phyloP scores from a whole-genome alignment of 1,140 invertebrate species.

The Cyclina sinensis region DNA sequence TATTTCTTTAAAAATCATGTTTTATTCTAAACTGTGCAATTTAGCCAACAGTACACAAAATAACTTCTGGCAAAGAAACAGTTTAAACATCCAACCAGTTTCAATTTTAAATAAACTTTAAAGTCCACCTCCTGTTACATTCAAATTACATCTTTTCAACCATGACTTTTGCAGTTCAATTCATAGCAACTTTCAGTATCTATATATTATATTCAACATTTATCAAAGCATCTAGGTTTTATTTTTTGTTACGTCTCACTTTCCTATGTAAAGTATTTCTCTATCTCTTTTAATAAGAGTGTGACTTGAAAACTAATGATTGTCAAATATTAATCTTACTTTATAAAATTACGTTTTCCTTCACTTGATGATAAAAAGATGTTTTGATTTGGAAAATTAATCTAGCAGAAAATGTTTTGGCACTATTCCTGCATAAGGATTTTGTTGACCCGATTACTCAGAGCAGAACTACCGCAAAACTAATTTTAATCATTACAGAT shows the following conservation, averaged over 20 bases:
- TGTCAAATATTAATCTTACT: slow-evolving; percentile 25
- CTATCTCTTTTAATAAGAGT: neutral
- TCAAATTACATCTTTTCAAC: neutral
- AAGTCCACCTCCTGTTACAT: neutral
- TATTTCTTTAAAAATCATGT: neutral
- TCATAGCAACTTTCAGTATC: slow-evolving; percentile 19
- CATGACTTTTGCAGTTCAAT: neutral
- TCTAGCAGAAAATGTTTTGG: slow-evolving; percentile 38
- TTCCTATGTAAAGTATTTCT: neutral
- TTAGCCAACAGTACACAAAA: neutral
- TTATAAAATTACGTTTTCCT: neutral
- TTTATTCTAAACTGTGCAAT: neutral
- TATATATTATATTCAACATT: neutral
- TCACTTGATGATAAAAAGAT: neutral
- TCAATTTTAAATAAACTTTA: neutral
- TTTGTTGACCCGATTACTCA: neutral
- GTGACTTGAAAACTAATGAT: slow-evolving; percentile 27
- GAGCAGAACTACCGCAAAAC: neutral
- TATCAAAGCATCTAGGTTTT: slow-evolving; percentile 6
- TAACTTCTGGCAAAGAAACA: slow-evolving; percentile 48
- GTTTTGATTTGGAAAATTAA: slow-evolving; percentile 10
- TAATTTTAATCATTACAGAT: too few relatives aligned
- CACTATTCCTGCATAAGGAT: slow-evolving; percentile 16
- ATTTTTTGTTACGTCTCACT: slow-evolving; percentile 1
- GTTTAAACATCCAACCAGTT: neutral